Conservation (phyloP, 53 echinoderm and acorn worm genomes). For the Luidia sarsii region DNA sequence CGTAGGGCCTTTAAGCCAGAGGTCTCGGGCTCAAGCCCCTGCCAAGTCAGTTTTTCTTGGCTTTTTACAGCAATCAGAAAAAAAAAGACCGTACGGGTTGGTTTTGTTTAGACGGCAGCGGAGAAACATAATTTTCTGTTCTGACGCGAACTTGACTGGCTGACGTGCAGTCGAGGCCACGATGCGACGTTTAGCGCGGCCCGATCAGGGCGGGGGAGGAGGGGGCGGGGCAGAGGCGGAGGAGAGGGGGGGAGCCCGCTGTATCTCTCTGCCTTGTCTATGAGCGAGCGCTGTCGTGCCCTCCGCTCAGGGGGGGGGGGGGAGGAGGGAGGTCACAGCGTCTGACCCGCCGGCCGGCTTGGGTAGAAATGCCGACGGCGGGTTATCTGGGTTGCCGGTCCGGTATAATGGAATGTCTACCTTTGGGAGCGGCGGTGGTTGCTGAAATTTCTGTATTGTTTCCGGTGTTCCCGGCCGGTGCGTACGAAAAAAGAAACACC, state of each 20-base stretch:
- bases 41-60: too few relatives aligned
- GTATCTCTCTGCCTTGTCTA: too few relatives aligned
- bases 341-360: conserved; percentile 22
- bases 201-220: too few relatives aligned
- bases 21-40: too few relatives aligned
- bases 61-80: too few relatives aligned
- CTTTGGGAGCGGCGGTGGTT: conserved; percentile 37
- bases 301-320: too few relatives aligned
- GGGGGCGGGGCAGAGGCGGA: too few relatives aligned
- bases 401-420: conserved; percentile 27
- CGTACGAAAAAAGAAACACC: not conserved
- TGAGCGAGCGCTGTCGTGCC: not conserved
- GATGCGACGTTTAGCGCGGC: too few relatives aligned
- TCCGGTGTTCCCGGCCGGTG: not conserved
- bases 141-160: conserved; percentile 52
- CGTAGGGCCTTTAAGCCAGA: too few relatives aligned
- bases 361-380: not conserved
- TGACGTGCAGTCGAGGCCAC: too few relatives aligned
- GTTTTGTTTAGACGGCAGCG: not conserved
- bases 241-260: too few relatives aligned
- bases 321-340: conserved; percentile 42
- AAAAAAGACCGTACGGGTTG: not conserved
- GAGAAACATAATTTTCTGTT: conserved; percentile 19
- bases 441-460: conserved; percentile 35
- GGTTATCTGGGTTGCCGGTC: conserved; percentile 44